Conservation (phyloP, 2,113 vertebrate genomes). For the Piaya cayana region DNA sequence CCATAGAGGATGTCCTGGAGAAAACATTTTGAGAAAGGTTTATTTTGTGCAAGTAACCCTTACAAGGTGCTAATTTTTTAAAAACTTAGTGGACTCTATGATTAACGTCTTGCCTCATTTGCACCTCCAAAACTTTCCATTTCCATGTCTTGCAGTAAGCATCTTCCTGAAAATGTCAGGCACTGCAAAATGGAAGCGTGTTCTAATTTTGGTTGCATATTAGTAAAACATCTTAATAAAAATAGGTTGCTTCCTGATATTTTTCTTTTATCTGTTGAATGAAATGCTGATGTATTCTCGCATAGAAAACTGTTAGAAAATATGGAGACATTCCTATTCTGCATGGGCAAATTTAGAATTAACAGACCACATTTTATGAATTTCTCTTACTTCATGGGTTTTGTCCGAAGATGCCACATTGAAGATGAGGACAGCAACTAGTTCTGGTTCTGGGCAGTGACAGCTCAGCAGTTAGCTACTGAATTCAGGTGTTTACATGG, state of each 20-base stretch:
- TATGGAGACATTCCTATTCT: neutral
- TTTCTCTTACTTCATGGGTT: neutral
- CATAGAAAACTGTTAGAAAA: neutral
- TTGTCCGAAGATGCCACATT: neutral
- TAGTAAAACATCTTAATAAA: constrained; percentile 20
- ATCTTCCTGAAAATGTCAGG: constrained; percentile 45
- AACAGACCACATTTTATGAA: neutral
- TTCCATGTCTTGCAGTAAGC: neutral
- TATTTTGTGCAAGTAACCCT: constrained; percentile 20
- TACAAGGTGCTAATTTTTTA: constrained; percentile 28
- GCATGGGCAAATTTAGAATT: neutral
- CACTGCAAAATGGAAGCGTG: constrained; percentile 13
- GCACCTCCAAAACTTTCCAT: constrained; percentile 17
- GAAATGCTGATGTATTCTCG: neutral
- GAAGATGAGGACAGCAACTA: neutral
- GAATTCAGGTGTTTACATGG: neutral
- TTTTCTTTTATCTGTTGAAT: neutral
- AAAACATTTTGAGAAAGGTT: constrained; percentile 28
- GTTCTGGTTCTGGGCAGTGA: neutral
- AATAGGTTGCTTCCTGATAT: neutral
- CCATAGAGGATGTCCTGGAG: neutral
- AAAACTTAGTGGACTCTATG: constrained; percentile 9
- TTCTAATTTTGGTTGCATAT: constrained; percentile 28
- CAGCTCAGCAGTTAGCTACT: neutral
- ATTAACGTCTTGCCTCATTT: constrained; percentile 54